phyloP scores from a whole-genome alignment of 2,797 vertebrate genomes.

The Trachurus trachurus region DNA sequence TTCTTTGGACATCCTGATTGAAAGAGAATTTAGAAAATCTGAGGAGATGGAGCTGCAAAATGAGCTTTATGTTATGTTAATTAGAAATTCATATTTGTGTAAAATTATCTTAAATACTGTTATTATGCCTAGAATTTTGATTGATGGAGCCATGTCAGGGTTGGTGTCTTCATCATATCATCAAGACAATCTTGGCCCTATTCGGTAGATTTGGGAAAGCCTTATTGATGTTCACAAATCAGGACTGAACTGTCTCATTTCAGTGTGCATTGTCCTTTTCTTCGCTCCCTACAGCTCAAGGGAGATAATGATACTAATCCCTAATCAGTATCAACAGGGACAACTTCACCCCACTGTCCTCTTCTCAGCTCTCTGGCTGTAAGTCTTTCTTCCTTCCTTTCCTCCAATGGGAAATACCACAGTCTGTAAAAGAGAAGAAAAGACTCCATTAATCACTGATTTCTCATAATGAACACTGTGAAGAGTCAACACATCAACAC shows the following conservation, averaged over 20 bases:
- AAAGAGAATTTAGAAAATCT: slow-evolving; percentile 2
- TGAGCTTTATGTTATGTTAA: slow-evolving; percentile 9
- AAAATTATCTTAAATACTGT: slow-evolving; percentile 18
- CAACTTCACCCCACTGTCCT: slow-evolving; percentile 33
- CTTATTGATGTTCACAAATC: slow-evolving; percentile 47
- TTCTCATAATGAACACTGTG: not conserved
- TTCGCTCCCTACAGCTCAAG: slow-evolving; percentile 22
- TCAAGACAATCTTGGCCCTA: slow-evolving; percentile 21
- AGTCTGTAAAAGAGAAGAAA: slow-evolving; percentile 74
- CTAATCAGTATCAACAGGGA: slow-evolving; percentile 32
- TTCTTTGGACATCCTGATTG: not conserved
- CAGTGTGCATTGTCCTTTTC: slow-evolving; percentile 40
- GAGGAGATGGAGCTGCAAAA: slow-evolving; percentile 14
- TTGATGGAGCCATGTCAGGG: not conserved
- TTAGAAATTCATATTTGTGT: slow-evolving; percentile 15
- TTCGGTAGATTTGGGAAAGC: slow-evolving; percentile 44
- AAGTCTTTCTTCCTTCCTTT: slow-evolving; percentile 72
- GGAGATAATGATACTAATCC: slow-evolving; percentile 40
- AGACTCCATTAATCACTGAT: not conserved
- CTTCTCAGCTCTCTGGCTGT: slow-evolving; percentile 60
- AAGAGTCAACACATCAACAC: not conserved
- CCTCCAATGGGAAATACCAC: slow-evolving; percentile 68
- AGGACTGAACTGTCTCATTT: slow-evolving; percentile 32
- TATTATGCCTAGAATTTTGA: slow-evolving; percentile 11
- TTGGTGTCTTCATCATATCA: slow-evolving; percentile 18